A percentile compares a stretch with the other conserved stretches of the same genome.
Conservation (phyloP, 1,140 invertebrate genomes). For the Drosophila nigromelanica region DNA sequence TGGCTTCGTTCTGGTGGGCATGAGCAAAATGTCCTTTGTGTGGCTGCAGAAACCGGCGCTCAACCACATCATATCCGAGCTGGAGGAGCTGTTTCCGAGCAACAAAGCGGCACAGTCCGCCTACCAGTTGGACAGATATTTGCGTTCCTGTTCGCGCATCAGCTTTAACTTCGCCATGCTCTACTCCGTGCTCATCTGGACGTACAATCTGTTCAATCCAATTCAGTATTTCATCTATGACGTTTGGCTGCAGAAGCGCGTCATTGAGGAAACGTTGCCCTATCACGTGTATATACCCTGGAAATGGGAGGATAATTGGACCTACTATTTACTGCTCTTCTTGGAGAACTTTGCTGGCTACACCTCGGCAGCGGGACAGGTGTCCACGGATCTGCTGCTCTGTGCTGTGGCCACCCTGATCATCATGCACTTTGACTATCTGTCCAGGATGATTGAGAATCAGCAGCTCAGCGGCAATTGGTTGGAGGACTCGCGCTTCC, state of each 20-base stretch:
- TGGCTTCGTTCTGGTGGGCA: conserved; percentile 63
- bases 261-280: conserved; percentile 46
- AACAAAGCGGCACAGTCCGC: conserved; percentile 24
- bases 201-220: conserved; percentile 68
- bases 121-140: conserved; percentile 50
- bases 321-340: conserved; percentile 55
- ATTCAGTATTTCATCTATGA: conserved; percentile 68
- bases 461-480: conserved; percentile 34
- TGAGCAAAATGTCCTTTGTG: conserved; percentile 68
- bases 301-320: conserved; percentile 54
- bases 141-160: conserved; percentile 45
- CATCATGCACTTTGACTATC: conserved; percentile 72
- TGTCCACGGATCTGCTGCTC: conserved; percentile 67
- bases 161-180: conserved; percentile 62
- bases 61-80: conserved; percentile 45
- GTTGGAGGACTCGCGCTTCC: conserved; percentile 32
- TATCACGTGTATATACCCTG: conserved; percentile 65
- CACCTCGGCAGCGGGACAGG: conserved; percentile 70
- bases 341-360: conserved; percentile 60
- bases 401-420: conserved; percentile 64
- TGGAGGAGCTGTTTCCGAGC: conserved; percentile 61
- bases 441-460: conserved; percentile 34
- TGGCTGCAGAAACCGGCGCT: conserved; percentile 56
- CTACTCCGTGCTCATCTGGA: conserved; percentile 72
- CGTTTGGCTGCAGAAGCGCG: conserved; percentile 40